Evolutionary conservation across 2,888 invertebrate species (phyloP).

Genomic region (Nebria brevicollis): DNA sequence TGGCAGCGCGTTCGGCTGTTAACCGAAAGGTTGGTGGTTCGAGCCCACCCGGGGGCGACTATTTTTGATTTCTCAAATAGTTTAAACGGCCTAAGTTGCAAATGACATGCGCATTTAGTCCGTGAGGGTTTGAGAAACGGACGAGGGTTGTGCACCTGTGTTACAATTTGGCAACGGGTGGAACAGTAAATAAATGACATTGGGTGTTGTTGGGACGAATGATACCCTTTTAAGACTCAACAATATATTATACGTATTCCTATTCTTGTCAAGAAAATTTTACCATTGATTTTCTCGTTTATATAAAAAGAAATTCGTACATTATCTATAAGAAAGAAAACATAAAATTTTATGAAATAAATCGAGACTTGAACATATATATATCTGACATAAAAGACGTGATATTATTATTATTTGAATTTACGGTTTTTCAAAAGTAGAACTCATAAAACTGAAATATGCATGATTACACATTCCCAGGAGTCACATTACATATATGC

Average conservation of each 20-base stretch:
- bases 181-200: too few species aligned
- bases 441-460: background rate
- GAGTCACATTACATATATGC: background rate
- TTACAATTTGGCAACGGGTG: too few species aligned
- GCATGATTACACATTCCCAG: background rate
- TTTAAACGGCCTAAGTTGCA: background rate
- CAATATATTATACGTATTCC: too few species aligned
- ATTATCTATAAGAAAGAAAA: background rate
- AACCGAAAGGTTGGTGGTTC: conserved; percentile 99
- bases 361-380: background rate
- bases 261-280: too few species aligned
- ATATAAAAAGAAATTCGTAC: background rate
- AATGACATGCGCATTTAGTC: background rate
- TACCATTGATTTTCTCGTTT: too few species aligned
- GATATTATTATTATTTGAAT: background rate
- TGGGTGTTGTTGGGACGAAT: too few species aligned
- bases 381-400: background rate
- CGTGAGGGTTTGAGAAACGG: too few species aligned
- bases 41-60: conserved; percentile 93
- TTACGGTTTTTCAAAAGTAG: background rate
- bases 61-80: background rate
- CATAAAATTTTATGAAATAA: conserved; percentile 1
- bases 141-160: too few species aligned
- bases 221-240: too few species aligned
- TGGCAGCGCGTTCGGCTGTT: conserved; percentile 98